These are phyloP conservation scores for Zosterops pallidus DNA, from an alignment of 2,113 vertebrate species.

Conservation along the genomic window DNA sequence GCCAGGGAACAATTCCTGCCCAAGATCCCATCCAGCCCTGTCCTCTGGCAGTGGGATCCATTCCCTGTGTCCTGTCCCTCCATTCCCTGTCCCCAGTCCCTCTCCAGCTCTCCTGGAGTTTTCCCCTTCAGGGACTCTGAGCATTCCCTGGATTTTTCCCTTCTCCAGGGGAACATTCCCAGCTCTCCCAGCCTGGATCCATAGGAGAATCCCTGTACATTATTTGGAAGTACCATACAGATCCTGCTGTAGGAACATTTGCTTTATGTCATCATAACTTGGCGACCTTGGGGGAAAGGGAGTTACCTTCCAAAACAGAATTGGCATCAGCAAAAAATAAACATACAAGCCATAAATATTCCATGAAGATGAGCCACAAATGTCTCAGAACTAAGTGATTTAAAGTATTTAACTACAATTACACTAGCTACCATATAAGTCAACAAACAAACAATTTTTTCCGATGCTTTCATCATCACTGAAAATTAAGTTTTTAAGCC, in stretches of 20 bases:
- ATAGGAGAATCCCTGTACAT: not conserved
- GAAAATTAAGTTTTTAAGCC: conserved; percentile 67
- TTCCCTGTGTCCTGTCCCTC: not conserved
- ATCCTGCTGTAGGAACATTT: not conserved
- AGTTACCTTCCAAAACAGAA: not conserved
- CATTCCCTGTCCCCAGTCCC: not conserved
- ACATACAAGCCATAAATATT: not conserved
- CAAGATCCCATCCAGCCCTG: rapidly evolving
- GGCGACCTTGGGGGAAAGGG: not conserved
- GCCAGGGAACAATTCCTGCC: not conserved
- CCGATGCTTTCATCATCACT: conserved; percentile 53
- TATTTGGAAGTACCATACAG: not conserved
- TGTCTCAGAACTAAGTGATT: conserved; percentile 23
- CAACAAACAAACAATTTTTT: conserved; percentile 62
- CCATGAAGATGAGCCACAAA: not conserved
- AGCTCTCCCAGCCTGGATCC: not conserved
- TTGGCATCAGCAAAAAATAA: not conserved
- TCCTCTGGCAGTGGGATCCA: not conserved
- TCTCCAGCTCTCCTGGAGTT: not conserved
- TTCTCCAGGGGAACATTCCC: not conserved
- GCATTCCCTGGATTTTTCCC: not conserved
- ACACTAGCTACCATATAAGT: conserved; percentile 25
- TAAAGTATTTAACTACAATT: conserved; percentile 44
- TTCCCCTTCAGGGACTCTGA: not conserved
- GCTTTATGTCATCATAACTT: not conserved